Conservation (phyloP, 2,797 vertebrate genomes). For the Leptodactylus fallax region DNA sequence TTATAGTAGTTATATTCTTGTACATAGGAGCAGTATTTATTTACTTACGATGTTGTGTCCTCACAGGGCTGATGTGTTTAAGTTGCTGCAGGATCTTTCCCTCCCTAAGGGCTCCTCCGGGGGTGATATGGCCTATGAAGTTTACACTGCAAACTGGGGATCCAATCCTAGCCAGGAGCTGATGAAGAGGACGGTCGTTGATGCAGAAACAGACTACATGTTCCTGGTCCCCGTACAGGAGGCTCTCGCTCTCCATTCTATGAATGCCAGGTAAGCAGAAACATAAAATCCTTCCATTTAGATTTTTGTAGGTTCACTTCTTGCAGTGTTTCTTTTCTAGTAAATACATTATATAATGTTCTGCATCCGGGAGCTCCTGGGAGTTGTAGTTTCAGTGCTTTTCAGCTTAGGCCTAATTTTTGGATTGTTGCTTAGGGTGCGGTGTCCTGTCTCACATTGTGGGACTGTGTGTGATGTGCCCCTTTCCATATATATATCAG, state of each 20-base stretch:
- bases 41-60: not conserved
- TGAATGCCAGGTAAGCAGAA: conserved; percentile 79
- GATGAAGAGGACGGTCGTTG: conserved; percentile 85
- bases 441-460: too few relatives aligned
- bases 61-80: conserved; percentile 77
- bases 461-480: too few relatives aligned
- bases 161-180: conserved; percentile 70
- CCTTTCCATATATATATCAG: too few relatives aligned
- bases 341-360: too few relatives aligned
- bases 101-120: conserved; percentile 75
- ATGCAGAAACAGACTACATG: conserved; percentile 83
- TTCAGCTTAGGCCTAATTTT: too few relatives aligned
- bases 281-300: not conserved
- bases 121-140: conserved; percentile 67
- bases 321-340: too few relatives aligned
- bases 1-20: conserved; percentile 8
- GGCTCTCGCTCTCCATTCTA: conserved; percentile 81
- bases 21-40: not conserved
- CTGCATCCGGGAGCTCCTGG: too few relatives aligned
- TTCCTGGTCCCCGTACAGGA: conserved; percentile 87
- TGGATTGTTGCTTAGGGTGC: too few relatives aligned
- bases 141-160: conserved; percentile 82
- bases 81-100: conserved; percentile 78
- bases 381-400: too few relatives aligned
- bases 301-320: too few relatives aligned